A percentile compares a stretch with the other conserved stretches of the same genome.
Evolutionary conservation across 1,140 invertebrate species (phyloP).

Genomic region (Dreissena rostriformis): DNA sequence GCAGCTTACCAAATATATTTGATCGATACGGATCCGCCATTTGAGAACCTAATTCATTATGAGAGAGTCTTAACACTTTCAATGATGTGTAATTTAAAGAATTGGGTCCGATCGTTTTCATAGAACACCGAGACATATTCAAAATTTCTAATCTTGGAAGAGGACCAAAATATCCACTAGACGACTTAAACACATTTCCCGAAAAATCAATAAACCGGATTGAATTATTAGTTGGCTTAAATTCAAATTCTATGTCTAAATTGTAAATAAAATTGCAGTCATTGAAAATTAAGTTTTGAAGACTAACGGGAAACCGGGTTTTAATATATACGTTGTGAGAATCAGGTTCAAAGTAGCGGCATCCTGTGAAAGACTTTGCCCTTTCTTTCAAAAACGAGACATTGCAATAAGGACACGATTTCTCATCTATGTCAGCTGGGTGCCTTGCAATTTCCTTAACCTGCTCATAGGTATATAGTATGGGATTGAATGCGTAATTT

Average conservation of each 20-base stretch:
- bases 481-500: background rate
- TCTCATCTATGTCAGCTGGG: background rate
- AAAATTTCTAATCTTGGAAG: constrained; percentile 11
- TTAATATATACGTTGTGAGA: background rate
- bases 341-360: background rate
- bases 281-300: background rate
- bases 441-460: background rate
- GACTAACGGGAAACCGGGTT: background rate
- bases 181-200: constrained; percentile 5
- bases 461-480: background rate
- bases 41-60: too few relatives aligned
- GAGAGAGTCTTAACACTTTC: too few relatives aligned
- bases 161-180: constrained; percentile 1
- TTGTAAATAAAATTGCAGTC: background rate
- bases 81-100: too few relatives aligned
- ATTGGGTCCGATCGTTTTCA: too few relatives aligned
- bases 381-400: constrained; percentile 1
- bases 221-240: background rate
- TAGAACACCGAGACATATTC: too few relatives aligned
- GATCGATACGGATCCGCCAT: too few relatives aligned
- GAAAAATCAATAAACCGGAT: constrained; percentile 2
- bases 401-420: background rate
- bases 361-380: background rate
- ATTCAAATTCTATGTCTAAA: background rate
- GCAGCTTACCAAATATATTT: too few relatives aligned